Evolutionary conservation across 2,797 vertebrate species (phyloP).

Genomic region (Protonibea diacanthus): DNA sequence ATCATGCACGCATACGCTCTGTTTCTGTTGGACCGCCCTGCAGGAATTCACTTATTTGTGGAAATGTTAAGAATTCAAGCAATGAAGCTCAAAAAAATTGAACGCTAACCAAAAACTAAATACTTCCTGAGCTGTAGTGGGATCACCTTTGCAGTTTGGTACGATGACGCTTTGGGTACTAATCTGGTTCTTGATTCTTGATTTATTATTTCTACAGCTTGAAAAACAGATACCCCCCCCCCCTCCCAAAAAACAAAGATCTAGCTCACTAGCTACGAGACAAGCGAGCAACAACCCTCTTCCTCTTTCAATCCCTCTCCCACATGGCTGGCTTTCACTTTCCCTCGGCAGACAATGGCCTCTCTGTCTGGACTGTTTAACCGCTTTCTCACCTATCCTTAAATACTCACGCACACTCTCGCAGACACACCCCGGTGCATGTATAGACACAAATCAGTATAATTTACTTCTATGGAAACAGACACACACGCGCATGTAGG

Average conservation of each 20-base stretch:
- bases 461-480: slow-evolving; percentile 26
- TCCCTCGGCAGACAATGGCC: slow-evolving; percentile 67
- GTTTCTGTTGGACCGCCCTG: slow-evolving; percentile 82
- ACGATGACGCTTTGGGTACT: not conserved
- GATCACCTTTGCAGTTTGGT: slow-evolving; percentile 39
- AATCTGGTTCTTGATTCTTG: not conserved
- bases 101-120: slow-evolving; percentile 74
- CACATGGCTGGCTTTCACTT: slow-evolving; percentile 61
- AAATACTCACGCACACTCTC: slow-evolving; percentile 36
- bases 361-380: slow-evolving; percentile 67
- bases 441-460: slow-evolving; percentile 31
- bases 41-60: slow-evolving; percentile 86
- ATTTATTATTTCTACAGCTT: not conserved
- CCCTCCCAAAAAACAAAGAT: slow-evolving; percentile 22
- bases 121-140: slow-evolving; percentile 51
- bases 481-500: slow-evolving; percentile 9
- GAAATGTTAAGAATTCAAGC: slow-evolving; percentile 87
- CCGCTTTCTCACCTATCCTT: slow-evolving; percentile 70
- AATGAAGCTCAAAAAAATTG: slow-evolving; percentile 78
- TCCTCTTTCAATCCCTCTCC: slow-evolving; percentile 56
- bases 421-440: slow-evolving; percentile 31
- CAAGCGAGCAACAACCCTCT: slow-evolving; percentile 40
- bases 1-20: slow-evolving; percentile 64
- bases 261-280: slow-evolving; percentile 24
- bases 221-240: slow-evolving; percentile 23